Base-by-base conservation (phyloP, 2,113 vertebrate genomes). In the Bolborhynchus lineola region DNA sequence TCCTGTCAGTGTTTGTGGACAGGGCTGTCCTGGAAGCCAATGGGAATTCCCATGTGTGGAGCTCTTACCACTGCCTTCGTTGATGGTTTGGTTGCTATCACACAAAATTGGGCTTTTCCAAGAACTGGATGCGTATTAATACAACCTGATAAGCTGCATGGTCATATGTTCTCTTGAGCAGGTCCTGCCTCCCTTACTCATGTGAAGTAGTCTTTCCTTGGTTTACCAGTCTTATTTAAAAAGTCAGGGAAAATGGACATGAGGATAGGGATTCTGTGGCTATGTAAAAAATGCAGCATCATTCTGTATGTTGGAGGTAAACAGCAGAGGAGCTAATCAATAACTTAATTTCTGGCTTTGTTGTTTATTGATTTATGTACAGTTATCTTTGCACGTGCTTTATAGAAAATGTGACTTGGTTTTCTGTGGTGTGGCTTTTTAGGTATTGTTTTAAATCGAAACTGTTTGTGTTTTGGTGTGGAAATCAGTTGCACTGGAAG, bases 381-480 rank as follows among this genome's bases (percentile, higher is more conserved):
- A 35, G 93, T 95, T 94, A 97, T 86, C 91, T 95, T 95, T 96
- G 93, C 69, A 79, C 71, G 39, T 19, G 70, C 69, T 91, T 92
- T 91, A 57, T 67, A 53, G 86, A 70, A 78, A 91, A 72, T 9
- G 7, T 29, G 37, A 67, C 49, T 82, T 71, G 67, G 23, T 71
- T 71, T 92, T 86, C 60, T 93, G 31, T 53, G 53, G 10, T 24
- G 85, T 50, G 15, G 29, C 59, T 24, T 4, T 19, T 20, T 3
- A 35, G 21, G 57, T n/a, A 12, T n/a, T 42, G 28, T 39, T 55
- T 33, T 24, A 19, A 89, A 49, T 13, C 8, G 26, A 64, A 82
- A 19, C 60, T 50, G 15, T 63, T 90, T 62, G 20, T 93, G 25
- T 79, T 90, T 65, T 52, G 52, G 41, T 33, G 2, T 33, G 52